Evolutionary conservation across 2,797 vertebrate genomes (phyloP).

Genomic region (Poeciliopsis infans): DNA sequence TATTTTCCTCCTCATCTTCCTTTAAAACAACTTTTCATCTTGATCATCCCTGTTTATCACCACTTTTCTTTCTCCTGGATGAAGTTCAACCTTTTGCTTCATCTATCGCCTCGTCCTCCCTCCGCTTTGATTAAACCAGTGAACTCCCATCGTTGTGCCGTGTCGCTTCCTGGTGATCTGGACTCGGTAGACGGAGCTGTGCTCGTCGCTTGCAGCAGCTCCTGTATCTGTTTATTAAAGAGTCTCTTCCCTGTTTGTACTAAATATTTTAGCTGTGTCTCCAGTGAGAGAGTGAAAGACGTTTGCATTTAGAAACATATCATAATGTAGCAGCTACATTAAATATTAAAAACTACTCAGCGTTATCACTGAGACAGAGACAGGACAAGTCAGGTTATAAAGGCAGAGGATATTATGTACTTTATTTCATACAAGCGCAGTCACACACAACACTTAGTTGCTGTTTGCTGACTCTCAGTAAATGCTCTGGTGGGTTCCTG

Average conservation of each 20-base stretch:
- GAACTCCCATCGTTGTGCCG: neutral
- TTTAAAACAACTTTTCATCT: neutral
- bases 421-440: neutral
- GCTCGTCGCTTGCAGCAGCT: neutral
- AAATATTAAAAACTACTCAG: neutral
- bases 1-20: neutral
- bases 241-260: neutral
- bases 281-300: neutral
- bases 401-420: neutral
- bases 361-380: neutral
- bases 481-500: neutral
- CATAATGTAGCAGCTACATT: neutral
- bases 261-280: neutral
- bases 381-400: neutral
- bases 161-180: neutral
- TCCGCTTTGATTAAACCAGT: slow-evolving; percentile 2
- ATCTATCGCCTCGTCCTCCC: neutral
- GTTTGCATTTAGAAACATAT: neutral
- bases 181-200: neutral
- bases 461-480: neutral
- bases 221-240: neutral
- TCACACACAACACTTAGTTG: neutral
- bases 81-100: neutral
- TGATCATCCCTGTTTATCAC: neutral
- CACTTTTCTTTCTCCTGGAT: neutral